These are phyloP conservation scores for Cheirogaleus major DNA, from an alignment of 2,797 vertebrate species.

Conservation along the genomic window DNA sequence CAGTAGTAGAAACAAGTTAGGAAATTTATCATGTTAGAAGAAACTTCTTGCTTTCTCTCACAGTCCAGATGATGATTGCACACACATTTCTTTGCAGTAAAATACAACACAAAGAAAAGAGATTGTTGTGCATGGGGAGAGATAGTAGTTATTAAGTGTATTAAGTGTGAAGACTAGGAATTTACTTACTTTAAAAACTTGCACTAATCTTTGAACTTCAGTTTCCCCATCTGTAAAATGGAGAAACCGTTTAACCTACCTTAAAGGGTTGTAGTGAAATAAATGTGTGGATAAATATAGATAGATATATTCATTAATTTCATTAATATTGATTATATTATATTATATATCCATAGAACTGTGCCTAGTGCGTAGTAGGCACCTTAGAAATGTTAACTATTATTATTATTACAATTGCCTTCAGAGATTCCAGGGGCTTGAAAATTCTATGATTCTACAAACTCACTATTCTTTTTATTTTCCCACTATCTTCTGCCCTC, in stretches of 20 bases:
- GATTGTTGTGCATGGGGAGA: neutral
- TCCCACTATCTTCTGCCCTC: constrained; percentile 47
- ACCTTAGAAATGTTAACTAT: neutral
- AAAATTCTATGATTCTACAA: neutral
- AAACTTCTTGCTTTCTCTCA: neutral
- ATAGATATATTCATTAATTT: neutral
- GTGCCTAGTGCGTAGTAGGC: neutral
- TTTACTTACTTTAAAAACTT: neutral
- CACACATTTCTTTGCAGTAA: neutral
- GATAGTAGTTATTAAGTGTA: neutral
- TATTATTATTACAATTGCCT: neutral
- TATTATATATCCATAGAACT: neutral
- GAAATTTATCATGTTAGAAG: neutral
- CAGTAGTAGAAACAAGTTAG: neutral
- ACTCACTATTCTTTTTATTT: neutral
- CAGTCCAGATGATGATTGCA: neutral
- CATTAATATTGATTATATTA: neutral
- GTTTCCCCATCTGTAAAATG: neutral
- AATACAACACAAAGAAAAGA: neutral
- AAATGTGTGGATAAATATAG: neutral
- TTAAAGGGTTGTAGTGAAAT: neutral
- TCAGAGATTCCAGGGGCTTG: neutral
- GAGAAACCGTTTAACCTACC: neutral
- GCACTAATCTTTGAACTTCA: neutral
- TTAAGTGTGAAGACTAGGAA: neutral